Conservation (phyloP, 2,888 invertebrate genomes). For the Cosmia pyralina region DNA sequence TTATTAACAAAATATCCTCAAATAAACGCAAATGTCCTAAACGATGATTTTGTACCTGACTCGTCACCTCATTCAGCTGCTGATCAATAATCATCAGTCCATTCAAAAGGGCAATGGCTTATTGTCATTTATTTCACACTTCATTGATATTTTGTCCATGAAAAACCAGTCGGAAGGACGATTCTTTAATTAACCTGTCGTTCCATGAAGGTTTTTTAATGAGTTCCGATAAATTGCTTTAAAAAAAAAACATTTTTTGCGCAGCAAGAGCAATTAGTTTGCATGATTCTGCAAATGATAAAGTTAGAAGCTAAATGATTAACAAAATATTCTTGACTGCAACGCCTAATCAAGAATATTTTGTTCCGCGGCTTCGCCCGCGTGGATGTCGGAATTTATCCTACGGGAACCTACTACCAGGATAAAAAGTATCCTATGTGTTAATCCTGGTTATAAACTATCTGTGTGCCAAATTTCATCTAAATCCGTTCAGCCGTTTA, state of each 20-base stretch:
- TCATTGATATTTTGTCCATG: conserved; percentile 16
- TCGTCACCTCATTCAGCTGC: conserved; percentile 2
- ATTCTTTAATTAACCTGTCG: conserved; percentile 22
- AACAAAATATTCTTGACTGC: background rate
- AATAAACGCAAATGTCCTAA: background rate
- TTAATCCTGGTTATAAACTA: too few relatives aligned
- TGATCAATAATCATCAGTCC: conserved; percentile 1
- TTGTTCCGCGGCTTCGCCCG: too few relatives aligned
- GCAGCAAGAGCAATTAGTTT: conserved; percentile 15
- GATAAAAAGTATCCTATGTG: too few relatives aligned
- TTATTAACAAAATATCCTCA: background rate
- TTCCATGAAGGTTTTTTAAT: conserved; percentile 19
- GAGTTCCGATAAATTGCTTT: conserved; percentile 10
- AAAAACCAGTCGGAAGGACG: conserved; percentile 24
- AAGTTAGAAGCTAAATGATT: background rate
- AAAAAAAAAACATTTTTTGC: conserved; percentile 1
- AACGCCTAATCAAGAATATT: too few relatives aligned
- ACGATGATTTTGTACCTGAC: background rate
- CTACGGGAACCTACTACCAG: too few relatives aligned
- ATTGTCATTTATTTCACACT: conserved; percentile 36
- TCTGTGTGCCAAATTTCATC: too few relatives aligned
- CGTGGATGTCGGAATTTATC: too few relatives aligned
- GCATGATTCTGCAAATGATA: conserved; percentile 30
- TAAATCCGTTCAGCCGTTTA: too few relatives aligned
- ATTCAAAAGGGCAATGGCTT: conserved; percentile 27